These are phyloP conservation scores for Gymnocypris eckloni DNA, from an alignment of 2,797 vertebrate species.

Conservation along the genomic window DNA sequence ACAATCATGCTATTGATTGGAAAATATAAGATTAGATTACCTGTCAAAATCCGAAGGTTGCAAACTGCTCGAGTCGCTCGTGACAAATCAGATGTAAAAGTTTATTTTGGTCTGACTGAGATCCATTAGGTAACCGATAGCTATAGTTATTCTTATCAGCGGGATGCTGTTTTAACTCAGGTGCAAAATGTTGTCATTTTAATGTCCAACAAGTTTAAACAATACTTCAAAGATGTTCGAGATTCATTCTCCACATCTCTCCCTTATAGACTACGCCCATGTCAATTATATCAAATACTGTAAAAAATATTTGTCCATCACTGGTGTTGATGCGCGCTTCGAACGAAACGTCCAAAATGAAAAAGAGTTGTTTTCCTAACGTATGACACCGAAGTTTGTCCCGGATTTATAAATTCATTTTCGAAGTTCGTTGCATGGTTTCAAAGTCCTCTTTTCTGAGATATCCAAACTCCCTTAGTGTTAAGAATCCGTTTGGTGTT, in stretches of 20 bases:
- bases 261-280: no score
- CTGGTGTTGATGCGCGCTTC: no score
- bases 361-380: neutral
- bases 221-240: neutral
- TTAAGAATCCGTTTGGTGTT: neutral
- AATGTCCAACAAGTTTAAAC: constrained; percentile 5
- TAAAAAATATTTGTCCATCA: constrained; percentile 7
- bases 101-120: neutral
- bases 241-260: neutral
- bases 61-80: neutral
- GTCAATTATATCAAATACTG: neutral
- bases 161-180: neutral
- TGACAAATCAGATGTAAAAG: neutral
- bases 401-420: neutral
- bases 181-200: neutral
- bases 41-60: constrained; percentile 31
- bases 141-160: no score
- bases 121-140: constrained; percentile 17
- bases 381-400: neutral
- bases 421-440: neutral
- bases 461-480: neutral
- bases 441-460: neutral
- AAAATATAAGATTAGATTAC: constrained; percentile 20
- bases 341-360: neutral
- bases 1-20: neutral